Evolutionary conservation across 2,797 vertebrate species (phyloP).

Genomic region (Telmatherina bonti): DNA sequence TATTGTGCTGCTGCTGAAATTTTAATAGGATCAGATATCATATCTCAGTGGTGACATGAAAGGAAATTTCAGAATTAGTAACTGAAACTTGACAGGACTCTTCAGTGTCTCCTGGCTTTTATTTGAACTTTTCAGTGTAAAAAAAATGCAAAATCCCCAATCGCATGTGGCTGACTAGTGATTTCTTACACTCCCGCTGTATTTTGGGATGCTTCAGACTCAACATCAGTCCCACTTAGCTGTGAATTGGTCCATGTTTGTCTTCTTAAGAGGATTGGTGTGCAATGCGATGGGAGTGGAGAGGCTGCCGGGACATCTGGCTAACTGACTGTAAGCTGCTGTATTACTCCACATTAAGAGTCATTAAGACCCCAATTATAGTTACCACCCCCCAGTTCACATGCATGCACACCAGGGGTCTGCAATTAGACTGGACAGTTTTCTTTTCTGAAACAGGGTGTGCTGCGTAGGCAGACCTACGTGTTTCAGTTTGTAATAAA

Average conservation of each 20-base stretch:
- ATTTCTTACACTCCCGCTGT: constrained; percentile 4
- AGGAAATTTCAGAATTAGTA: not conserved
- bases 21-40: not conserved
- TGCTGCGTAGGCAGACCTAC: not conserved
- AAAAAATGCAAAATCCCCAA: not conserved
- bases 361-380: constrained; percentile 73
- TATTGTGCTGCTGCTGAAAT: not conserved
- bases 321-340: constrained; percentile 67
- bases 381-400: constrained; percentile 59
- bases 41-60: not conserved
- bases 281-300: constrained; percentile 43
- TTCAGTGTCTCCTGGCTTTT: not conserved
- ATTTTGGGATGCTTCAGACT: constrained; percentile 40
- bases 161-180: not conserved
- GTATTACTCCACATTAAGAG: constrained; percentile 72
- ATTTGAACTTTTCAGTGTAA: not conserved
- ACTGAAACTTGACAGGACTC: not conserved
- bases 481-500: not conserved
- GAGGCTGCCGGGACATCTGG: constrained; percentile 68
- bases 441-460: not conserved
- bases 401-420: constrained; percentile 35
- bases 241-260: constrained; percentile 40
- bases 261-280: constrained; percentile 58
- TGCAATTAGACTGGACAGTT: constrained; percentile 3
- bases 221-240: constrained; percentile 55